These are phyloP conservation scores for Zaprionus ornatus DNA, from an alignment of 1,140 invertebrate species.

Conservation along the genomic window DNA sequence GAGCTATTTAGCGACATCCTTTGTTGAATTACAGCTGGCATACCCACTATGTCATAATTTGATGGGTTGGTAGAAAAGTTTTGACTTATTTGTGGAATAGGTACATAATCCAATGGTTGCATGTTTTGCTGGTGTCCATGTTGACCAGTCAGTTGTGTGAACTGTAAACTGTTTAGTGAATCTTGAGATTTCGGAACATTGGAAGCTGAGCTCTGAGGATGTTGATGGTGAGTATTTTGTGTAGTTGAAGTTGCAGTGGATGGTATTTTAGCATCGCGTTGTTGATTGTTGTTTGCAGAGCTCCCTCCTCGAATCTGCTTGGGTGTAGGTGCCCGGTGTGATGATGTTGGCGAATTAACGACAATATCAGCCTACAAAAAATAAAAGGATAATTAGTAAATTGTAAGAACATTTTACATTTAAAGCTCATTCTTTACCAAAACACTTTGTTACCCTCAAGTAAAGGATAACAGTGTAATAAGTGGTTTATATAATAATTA, in stretches of 20 bases:
- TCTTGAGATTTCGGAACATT: conserved; percentile 71
- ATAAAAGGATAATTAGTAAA: background rate
- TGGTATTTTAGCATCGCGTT: conserved; percentile 64
- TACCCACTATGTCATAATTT: conserved; percentile 84
- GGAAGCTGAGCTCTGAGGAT: conserved; percentile 76
- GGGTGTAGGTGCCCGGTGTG: conserved; percentile 74
- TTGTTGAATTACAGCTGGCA: conserved; percentile 87
- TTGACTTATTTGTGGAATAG: conserved; percentile 81
- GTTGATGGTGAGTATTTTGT: conserved; percentile 83
- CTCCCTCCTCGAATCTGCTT: conserved; percentile 72
- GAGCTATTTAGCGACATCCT: conserved; percentile 84
- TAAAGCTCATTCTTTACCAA: too few species aligned
- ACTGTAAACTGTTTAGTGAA: conserved; percentile 70
- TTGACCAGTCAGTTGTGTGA: conserved; percentile 64
- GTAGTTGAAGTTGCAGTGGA: conserved; percentile 54
- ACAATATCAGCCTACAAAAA: conserved; percentile 60
- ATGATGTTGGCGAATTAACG: conserved; percentile 52
- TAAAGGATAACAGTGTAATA: too few species aligned
- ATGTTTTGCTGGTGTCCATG: conserved; percentile 84
- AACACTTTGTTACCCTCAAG: too few species aligned
- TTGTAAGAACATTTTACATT: background rate
- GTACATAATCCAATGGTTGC: conserved; percentile 83
- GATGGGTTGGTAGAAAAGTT: conserved; percentile 85
- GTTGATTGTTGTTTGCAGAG: conserved; percentile 76
- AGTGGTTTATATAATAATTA: conserved; percentile 21